Percentiles rank a stretch among this genome's conserved stretches.
Evolutionary conservation across 1,140 invertebrate genomes (phyloP).

Genomic region (Aphelinus atriplicis): DNA sequence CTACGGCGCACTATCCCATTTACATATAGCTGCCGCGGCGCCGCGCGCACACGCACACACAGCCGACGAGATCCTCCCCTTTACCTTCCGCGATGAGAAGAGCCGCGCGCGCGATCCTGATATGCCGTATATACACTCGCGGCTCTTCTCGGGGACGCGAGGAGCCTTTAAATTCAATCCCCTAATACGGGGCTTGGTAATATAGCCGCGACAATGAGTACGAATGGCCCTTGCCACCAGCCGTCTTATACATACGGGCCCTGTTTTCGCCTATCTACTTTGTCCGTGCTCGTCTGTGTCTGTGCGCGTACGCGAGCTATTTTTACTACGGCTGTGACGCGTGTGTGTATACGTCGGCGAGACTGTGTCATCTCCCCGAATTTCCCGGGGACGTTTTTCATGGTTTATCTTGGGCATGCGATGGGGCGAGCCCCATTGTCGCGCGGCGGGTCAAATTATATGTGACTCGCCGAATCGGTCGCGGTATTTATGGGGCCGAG

Average conservation of each 20-base stretch:
- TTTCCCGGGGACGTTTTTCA: too few species aligned
- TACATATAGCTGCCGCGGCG: too few species aligned
- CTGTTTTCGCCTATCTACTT: neutral
- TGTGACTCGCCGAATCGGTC: too few species aligned
- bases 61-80: neutral
- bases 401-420: too few species aligned
- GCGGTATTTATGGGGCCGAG: too few species aligned
- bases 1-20: neutral
- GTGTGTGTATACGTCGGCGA: too few species aligned
- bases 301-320: neutral
- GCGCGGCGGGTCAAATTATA: too few species aligned
- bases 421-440: neutral
- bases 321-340: neutral
- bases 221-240: conserved; percentile 13
- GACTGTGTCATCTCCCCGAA: too few species aligned
- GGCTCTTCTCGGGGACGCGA: neutral
- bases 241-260: neutral
- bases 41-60: neutral
- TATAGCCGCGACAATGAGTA: conserved; percentile 24
- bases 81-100: neutral
- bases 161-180: conserved; percentile 36
- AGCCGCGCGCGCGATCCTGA: neutral
- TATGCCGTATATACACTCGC: too few species aligned
- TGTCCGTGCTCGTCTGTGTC: neutral
- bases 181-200: conserved; percentile 36